Conservation (phyloP, 2,113 vertebrate species). For the Daphoenositta chrysoptera region DNA sequence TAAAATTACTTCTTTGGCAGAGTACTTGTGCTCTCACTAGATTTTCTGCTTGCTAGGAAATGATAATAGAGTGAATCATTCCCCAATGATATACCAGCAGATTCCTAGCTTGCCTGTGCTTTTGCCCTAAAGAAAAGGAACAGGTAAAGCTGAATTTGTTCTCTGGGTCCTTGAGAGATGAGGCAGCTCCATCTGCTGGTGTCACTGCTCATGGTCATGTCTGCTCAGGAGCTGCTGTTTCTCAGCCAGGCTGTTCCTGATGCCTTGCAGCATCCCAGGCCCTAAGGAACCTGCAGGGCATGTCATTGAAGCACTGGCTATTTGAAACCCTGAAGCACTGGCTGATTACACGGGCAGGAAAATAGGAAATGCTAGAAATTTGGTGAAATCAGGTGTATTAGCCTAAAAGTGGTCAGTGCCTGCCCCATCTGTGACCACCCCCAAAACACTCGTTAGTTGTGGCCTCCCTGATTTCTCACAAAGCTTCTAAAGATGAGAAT, state of each 20-base stretch:
- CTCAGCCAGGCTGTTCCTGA: background rate
- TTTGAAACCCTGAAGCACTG: background rate
- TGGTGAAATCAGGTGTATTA: background rate
- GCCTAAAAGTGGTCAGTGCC: background rate
- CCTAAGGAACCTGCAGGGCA: background rate
- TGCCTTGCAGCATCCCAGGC: background rate
- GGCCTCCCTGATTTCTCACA: background rate
- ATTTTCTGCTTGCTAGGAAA: background rate
- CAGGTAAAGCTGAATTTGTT: background rate
- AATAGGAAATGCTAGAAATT: background rate
- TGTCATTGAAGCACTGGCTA: background rate
- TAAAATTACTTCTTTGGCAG: background rate
- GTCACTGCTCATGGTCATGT: background rate
- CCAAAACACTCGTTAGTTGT: background rate
- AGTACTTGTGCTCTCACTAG: background rate
- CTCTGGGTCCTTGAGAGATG: background rate
- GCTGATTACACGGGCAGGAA: background rate
- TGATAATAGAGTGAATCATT: background rate
- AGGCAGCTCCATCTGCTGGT: conserved; percentile 54
- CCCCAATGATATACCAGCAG: background rate
- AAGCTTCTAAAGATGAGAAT: background rate
- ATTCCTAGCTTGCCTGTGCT: background rate
- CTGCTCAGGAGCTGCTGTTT: background rate
- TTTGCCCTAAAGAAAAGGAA: background rate
- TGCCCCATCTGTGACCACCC: no score